Base-by-base conservation (phyloP, 1,140 invertebrate genomes). In the Caenorhabditis elegans region DNA sequence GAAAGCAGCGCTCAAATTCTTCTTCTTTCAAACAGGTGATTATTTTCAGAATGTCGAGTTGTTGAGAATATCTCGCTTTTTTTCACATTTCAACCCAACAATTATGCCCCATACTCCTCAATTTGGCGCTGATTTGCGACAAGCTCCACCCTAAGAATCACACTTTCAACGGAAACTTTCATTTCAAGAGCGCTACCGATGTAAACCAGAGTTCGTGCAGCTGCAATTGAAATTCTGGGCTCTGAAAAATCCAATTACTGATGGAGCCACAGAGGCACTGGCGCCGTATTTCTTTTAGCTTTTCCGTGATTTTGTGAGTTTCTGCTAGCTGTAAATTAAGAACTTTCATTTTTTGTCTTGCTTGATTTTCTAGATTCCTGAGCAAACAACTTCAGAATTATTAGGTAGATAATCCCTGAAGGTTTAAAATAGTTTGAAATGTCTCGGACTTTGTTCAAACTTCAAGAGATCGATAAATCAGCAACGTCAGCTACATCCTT, bases 201-300 rank as follows among this genome's bases (percentile, higher is more conserved):
- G 22, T 70, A 70, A 70, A 34, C 34, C 60, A 70, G 39, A 70
- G 60, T 70, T 70, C 60, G 60, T 70, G 60, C 60, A 70, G 60
- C 60, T 70, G 60, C 34, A 70, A 70, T 43, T 34, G 55, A 70
- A 11, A 39, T 11, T 19, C 31, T n/a, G n/a, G 34, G 34, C 60
- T 70, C n/a, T 5, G 60, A 70, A 70, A 70, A 70, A 70, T 70
- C 19, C 60, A 70, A 70, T 70, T 70, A 70, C 60, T 70, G 15
- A 17, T 28, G 60, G 60, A 70, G 60, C 31, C n/a, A 24, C 39
- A 43, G 39, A 43, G 39, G 6, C 17, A 22, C n/a, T 6, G 60
- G 60, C 60, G 60, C 60, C 60, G 39, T 17, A 39, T 43, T 70
- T 6, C 28, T 22, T 39, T 70, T 70, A 10, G 22, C 17, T 70